Conservation (phyloP, 30 jellyfish, hydroid and myxozoan species). For the Chrysaora quinquecirrha region DNA sequence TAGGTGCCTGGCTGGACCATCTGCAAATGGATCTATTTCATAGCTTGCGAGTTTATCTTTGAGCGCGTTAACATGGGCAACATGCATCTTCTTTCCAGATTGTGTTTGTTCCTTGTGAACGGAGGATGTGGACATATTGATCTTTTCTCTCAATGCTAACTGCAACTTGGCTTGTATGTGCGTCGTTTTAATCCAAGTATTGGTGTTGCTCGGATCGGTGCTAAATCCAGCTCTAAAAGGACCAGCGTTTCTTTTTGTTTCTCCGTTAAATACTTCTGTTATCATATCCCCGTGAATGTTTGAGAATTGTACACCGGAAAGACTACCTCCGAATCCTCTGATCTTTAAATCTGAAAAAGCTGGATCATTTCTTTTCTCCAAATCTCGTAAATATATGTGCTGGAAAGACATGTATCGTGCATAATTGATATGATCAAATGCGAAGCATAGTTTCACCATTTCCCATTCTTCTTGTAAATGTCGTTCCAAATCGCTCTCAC, state of each 20-base stretch:
- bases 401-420: background rate
- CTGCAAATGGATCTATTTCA: constrained; percentile 43
- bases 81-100: constrained; percentile 23
- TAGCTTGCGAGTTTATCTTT: constrained; percentile 22
- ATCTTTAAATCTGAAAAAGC: constrained; percentile 11
- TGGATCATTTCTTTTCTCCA: constrained; percentile 42
- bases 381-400: constrained; percentile 17
- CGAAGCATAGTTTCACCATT: constrained; percentile 7
- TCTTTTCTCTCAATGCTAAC: constrained; percentile 24
- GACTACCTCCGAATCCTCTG: constrained; percentile 34
- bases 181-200: constrained; percentile 46
- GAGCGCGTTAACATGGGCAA: constrained; percentile 22
- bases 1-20: constrained; percentile 42
- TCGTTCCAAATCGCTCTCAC: constrained; percentile 6
- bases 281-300: too few species aligned
- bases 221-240: constrained; percentile 63
- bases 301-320: too few species aligned
- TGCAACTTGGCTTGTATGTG: constrained; percentile 39
- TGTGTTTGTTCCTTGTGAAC: constrained; percentile 35
- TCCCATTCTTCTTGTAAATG: constrained; percentile 8
- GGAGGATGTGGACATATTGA: constrained; percentile 20
- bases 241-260: constrained; percentile 32
- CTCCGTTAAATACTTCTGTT: constrained; percentile 48
- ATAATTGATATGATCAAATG: constrained; percentile 18
- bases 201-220: constrained; percentile 34